phyloP scores from a whole-genome alignment of 1,140 invertebrate species.

The Eriocheir sinensis region DNA sequence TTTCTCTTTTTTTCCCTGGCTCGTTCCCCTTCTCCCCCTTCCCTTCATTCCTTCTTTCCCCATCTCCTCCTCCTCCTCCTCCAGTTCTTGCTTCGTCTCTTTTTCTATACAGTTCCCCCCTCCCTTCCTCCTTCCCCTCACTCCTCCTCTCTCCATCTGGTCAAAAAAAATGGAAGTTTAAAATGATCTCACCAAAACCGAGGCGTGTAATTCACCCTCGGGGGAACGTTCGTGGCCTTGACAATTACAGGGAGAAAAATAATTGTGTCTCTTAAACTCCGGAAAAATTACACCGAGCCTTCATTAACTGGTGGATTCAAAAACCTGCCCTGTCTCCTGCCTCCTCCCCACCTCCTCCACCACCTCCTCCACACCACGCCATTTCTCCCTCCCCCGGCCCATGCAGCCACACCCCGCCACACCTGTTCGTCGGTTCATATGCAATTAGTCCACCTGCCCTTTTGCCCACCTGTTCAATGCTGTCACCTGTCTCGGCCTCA shows the following conservation, averaged over 20 bases:
- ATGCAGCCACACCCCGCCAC: not conserved
- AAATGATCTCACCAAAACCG: not conserved
- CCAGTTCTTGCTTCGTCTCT: not conserved
- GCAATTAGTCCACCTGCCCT: not conserved
- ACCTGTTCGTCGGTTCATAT: not conserved
- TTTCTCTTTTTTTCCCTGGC: not conserved
- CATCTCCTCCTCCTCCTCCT: not conserved
- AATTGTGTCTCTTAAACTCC: not conserved
- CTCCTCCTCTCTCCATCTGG: not conserved
- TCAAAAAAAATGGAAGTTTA: not conserved
- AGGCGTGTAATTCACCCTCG: not conserved
- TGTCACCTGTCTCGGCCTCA: not conserved
- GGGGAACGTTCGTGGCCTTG: not conserved
- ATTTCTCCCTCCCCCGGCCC: not conserved
- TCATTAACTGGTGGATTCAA: not conserved
- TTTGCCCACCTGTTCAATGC: not conserved
- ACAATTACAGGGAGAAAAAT: not conserved
- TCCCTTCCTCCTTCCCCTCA: not conserved
- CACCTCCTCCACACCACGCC: too few relatives aligned
- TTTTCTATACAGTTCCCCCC: not conserved
- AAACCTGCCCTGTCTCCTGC: not conserved
- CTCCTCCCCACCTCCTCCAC: not conserved
- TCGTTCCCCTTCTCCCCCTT: not conserved
- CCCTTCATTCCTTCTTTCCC: not conserved
- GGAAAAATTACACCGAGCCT: not conserved